Evolutionary conservation across 2,888 invertebrate genomes (phyloP).

Genomic region (Phoronis australis): DNA sequence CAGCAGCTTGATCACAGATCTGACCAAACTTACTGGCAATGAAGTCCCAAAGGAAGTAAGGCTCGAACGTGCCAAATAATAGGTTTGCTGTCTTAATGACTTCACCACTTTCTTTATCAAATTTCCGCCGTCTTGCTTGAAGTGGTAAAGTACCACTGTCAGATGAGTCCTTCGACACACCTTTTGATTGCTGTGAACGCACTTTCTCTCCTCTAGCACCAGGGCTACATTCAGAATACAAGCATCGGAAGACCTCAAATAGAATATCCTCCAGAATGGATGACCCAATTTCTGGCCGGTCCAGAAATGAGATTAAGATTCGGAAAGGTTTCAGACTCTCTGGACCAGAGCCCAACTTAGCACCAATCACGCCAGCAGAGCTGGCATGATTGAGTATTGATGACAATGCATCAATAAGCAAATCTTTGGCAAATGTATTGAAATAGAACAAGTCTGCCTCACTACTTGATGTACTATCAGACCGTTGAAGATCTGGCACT

Average conservation of each 20-base stretch:
- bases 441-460: slow-evolving; percentile 57
- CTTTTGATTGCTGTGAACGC: too few species aligned
- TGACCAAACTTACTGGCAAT: slow-evolving; percentile 55
- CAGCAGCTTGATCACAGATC: slow-evolving; percentile 25
- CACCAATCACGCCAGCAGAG: neutral
- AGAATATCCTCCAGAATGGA: slow-evolving; percentile 47
- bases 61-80: slow-evolving; percentile 74
- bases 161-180: neutral
- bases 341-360: too few species aligned
- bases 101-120: slow-evolving; percentile 54
- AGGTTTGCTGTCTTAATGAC: slow-evolving; percentile 78
- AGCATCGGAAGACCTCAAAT: slow-evolving; percentile 63
- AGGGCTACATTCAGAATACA: slow-evolving; percentile 30
- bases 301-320: slow-evolving; percentile 74
- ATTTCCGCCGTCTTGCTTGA: neutral
- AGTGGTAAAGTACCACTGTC: too few species aligned
- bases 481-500: slow-evolving; percentile 5
- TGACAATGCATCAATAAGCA: slow-evolving; percentile 53
- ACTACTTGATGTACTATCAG: slow-evolving; percentile 23
- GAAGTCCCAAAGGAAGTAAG: slow-evolving; percentile 81
- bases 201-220: neutral
- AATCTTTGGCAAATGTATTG: slow-evolving; percentile 64
- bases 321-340: slow-evolving; percentile 58
- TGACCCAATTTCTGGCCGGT: slow-evolving; percentile 77
- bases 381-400: neutral